phyloP scores from a whole-genome alignment of 2,888 invertebrate genomes.

The Teinopalpus imperialis region DNA sequence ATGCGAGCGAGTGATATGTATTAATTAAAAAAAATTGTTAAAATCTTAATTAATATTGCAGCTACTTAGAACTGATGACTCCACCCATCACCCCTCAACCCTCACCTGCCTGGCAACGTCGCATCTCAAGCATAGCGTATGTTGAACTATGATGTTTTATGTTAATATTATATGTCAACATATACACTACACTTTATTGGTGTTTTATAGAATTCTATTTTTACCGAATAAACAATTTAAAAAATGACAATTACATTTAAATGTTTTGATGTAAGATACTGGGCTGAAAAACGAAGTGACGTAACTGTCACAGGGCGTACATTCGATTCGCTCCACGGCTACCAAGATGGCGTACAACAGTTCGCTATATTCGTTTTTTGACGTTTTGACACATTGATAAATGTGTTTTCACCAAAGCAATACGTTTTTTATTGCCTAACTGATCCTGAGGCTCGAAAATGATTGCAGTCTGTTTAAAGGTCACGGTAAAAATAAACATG shows the following conservation, averaged over 20 bases:
- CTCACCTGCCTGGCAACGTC: slow-evolving; percentile 51
- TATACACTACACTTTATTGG: neutral
- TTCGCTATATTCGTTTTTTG: slow-evolving; percentile 19
- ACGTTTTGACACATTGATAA: slow-evolving; percentile 39
- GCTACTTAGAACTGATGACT: slow-evolving; percentile 46
- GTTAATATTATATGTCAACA: slow-evolving; percentile 4
- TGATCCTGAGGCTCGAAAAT: slow-evolving; percentile 23
- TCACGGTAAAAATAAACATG: slow-evolving; percentile 9
- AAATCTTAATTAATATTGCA: slow-evolving; percentile 46
- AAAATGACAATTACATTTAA: too few relatives aligned
- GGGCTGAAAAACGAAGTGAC: too few relatives aligned
- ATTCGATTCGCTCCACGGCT: neutral
- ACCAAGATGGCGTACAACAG: slow-evolving; percentile 2
- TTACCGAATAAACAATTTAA: too few relatives aligned
- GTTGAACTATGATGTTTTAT: slow-evolving; percentile 33
- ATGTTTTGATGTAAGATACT: too few relatives aligned
- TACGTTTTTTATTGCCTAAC: slow-evolving; percentile 27
- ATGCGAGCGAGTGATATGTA: slow-evolving; percentile 40
- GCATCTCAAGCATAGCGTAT: slow-evolving; percentile 51
- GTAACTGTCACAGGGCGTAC: neutral
- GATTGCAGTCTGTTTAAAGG: slow-evolving; percentile 20
- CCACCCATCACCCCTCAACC: slow-evolving; percentile 46
- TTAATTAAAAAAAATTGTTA: neutral
- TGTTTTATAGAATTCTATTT: too few relatives aligned
- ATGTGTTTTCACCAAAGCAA: slow-evolving; percentile 25